phyloP scores from a whole-genome alignment of 1,140 invertebrate genomes.

The Maconellicoccus hirsutus region DNA sequence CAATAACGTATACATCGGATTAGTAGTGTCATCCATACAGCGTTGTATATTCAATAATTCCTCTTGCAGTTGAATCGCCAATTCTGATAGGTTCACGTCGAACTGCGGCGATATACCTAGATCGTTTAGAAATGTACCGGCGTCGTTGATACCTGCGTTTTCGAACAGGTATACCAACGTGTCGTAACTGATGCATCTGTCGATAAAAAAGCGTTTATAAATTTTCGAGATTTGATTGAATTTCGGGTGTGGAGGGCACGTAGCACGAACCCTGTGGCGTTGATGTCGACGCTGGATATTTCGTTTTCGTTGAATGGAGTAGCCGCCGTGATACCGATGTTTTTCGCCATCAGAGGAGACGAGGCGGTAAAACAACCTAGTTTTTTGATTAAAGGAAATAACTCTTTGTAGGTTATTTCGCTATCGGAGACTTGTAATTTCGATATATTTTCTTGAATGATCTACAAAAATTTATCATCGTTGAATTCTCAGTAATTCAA shows the following conservation, averaged over 20 bases:
- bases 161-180: conserved; percentile 60
- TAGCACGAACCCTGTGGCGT: conserved; percentile 24
- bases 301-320: conserved; percentile 22
- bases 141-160: conserved; percentile 48
- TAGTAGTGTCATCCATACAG: conserved; percentile 33
- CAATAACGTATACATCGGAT: conserved; percentile 6
- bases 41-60: conserved; percentile 47
- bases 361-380: neutral
- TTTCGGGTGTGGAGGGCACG: too few relatives aligned
- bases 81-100: conserved; percentile 50
- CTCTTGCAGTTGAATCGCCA: conserved; percentile 61
- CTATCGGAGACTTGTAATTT: conserved; percentile 13
- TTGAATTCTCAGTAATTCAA: neutral
- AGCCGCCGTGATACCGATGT: neutral
- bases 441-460: neutral
- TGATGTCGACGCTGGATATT: conserved; percentile 25
- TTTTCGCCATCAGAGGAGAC: neutral
- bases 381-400: neutral
- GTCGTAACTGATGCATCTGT: conserved; percentile 37
- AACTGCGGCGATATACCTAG: conserved; percentile 34
- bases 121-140: conserved; percentile 48
- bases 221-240: too few relatives aligned
- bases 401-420: neutral
- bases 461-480: neutral
- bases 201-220: too few relatives aligned